These are phyloP conservation scores for Planiliza haematocheilus DNA, from an alignment of 2,113 vertebrate genomes.

Conservation along the genomic window DNA sequence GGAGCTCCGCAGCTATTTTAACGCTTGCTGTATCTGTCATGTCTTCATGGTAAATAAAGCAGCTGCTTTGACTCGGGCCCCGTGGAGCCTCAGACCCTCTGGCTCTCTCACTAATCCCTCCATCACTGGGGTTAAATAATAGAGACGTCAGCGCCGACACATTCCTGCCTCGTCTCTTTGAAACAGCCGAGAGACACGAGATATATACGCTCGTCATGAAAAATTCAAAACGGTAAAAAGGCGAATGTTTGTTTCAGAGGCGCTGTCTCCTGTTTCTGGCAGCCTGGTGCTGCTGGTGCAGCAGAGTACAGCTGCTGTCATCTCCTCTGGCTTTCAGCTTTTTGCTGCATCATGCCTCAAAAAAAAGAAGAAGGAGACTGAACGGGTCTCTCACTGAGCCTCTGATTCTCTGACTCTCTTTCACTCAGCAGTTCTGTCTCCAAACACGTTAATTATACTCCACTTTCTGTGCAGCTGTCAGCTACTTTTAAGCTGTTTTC, in stretches of 20 bases:
- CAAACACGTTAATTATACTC: slow-evolving; percentile 6
- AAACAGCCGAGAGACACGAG: background rate
- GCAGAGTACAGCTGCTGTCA: slow-evolving; percentile 49
- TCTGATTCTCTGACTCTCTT: slow-evolving; percentile 18
- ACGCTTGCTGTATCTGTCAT: too few species aligned
- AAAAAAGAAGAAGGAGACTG: background rate
- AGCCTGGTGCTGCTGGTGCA: slow-evolving; percentile 36
- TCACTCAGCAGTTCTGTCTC: slow-evolving; percentile 3
- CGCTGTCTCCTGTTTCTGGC: slow-evolving; percentile 47
- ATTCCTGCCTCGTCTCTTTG: background rate
- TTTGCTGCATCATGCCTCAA: slow-evolving; percentile 56
- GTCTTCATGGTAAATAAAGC: too few species aligned
- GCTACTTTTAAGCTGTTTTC: background rate
- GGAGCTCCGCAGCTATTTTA: too few species aligned
- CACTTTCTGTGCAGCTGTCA: slow-evolving; percentile 8
- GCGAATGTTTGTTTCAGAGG: slow-evolving; percentile 17
- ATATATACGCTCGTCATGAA: slow-evolving; percentile 22
- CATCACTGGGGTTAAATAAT: slow-evolving; percentile 6
- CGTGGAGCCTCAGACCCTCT: too few species aligned
- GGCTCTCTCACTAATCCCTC: background rate
- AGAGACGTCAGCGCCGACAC: background rate
- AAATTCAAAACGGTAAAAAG: slow-evolving; percentile 17
- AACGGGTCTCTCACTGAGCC: background rate
- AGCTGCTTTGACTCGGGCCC: too few species aligned
- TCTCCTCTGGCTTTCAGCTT: slow-evolving; percentile 21